Base-by-base conservation (phyloP, 2,797 vertebrate species). In the Ara ararauna region DNA sequence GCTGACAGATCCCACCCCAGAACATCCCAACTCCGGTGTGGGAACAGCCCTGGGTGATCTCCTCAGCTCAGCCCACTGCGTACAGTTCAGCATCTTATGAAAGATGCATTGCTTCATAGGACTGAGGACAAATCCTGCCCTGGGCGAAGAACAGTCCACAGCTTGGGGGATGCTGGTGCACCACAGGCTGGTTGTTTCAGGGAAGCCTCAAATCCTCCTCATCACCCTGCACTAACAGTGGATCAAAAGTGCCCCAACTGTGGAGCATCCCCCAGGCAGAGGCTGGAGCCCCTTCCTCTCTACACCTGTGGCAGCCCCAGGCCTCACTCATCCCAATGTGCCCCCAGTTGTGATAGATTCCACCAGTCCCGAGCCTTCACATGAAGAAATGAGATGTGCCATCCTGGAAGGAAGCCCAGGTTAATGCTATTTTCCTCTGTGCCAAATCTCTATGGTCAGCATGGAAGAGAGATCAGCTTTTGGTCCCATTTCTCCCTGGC, bases 401-500 rank as follows among this genome's bases (percentile, higher is more conserved):
- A 84, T 81, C 40, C 90, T 92, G 88, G 56, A 78, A 47, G 56
- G 36, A n/a, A 92, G 93, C 84, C 88, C 83, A 53, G 50, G 61
- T 82, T 26, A 58, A 84, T 32, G 84, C 81, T 85, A 0, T 64
- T 85, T 83, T 90, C 7, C 76, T 67, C 40, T 0, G 2, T 81
- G 75, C 84, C 86, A 89, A 93, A 94, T 90, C 85, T 86, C 44
- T 5, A 1, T 8, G 68, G 85, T 71, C 90, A 76, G 78, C 83
- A 70, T 1, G 83, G 85, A 45, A 50, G 56, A 54, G 44, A 56
- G 87, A 91, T 81, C 13, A 83, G 82, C 64, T 58, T 87, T 61
- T 79, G 87, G 96, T 82, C 91, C 91, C 89, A 51, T 79, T 68
- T 87, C 81, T 78, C 58, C 72, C 71, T 34, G 77, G 72, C 64